Evolutionary conservation across 2,888 invertebrate genomes (phyloP).

Genomic region (Malacosoma neustria): DNA sequence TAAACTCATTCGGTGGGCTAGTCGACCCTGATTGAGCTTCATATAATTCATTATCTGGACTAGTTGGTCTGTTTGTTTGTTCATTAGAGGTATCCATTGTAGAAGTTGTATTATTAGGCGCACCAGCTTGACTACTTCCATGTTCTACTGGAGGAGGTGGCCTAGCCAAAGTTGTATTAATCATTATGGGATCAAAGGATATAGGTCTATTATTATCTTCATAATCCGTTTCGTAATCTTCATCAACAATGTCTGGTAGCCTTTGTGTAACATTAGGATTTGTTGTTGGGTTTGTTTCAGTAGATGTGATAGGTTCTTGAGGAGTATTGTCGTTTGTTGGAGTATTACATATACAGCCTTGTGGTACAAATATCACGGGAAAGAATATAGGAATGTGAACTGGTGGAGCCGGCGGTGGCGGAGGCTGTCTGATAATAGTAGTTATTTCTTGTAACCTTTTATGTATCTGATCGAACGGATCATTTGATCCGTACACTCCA

Average conservation of each 20-base stretch:
- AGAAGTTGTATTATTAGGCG: constrained; percentile 8
- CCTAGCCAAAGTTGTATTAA: constrained; percentile 21
- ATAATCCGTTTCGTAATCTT: constrained; percentile 17
- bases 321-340: constrained; percentile 5
- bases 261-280: constrained; percentile 25
- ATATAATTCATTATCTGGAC: constrained; percentile 1
- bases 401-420: constrained; percentile 19
- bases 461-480: constrained; percentile 33
- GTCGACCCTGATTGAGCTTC: background rate
- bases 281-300: constrained; percentile 12
- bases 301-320: constrained; percentile 7
- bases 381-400: constrained; percentile 31
- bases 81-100: no score
- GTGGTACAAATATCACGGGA: constrained; percentile 38
- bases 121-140: constrained; percentile 29
- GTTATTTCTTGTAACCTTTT: constrained; percentile 34
- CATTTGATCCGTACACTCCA: constrained; percentile 24
- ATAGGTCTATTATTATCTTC: constrained; percentile 36
- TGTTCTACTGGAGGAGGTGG: constrained; percentile 43
- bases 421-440: constrained; percentile 24
- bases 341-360: constrained; percentile 31
- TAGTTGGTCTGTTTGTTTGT: constrained; percentile 8
- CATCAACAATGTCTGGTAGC: constrained; percentile 33
- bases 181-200: constrained; percentile 35
- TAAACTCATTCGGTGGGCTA: background rate